Conservation (phyloP, 2,888 invertebrate genomes). For the Zaprionus bogoriensis region DNA sequence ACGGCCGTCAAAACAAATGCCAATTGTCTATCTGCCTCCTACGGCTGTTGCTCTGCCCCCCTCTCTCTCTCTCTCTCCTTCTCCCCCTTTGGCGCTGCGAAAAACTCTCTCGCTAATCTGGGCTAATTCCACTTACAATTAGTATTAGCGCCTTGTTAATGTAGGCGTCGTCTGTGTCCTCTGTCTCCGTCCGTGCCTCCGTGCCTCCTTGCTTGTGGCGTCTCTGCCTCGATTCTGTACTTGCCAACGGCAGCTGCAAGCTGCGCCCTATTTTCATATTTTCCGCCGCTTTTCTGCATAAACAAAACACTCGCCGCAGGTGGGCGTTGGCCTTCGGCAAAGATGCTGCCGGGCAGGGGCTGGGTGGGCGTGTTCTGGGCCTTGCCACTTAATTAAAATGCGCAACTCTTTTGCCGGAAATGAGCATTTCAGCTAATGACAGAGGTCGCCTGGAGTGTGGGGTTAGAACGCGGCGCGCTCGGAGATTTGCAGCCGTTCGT, state of each 20-base stretch:
- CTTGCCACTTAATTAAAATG: conserved; percentile 70
- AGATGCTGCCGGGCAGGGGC: background rate
- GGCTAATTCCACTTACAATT: conserved; percentile 76
- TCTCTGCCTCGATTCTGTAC: background rate
- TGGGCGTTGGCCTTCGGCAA: conserved; percentile 28
- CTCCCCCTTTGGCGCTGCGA: conserved; percentile 19
- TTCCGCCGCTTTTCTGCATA: conserved; percentile 54
- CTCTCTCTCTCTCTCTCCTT: background rate
- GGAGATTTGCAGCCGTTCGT: conserved; percentile 41
- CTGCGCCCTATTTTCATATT: conserved; percentile 66
- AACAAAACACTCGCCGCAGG: conserved; percentile 64
- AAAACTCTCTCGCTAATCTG: conserved; percentile 63
- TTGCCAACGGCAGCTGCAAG: conserved; percentile 39
- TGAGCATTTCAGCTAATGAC: conserved; percentile 74
- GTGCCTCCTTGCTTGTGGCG: too few species aligned
- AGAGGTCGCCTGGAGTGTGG: conserved; percentile 31
- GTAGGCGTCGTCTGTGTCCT: conserved; percentile 27
- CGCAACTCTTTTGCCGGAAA: conserved; percentile 75
- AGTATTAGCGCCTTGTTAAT: conserved; percentile 71
- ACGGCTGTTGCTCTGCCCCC: conserved; percentile 1
- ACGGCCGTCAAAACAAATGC: conserved; percentile 47
- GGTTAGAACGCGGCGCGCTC: background rate
- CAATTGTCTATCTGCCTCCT: conserved; percentile 33
- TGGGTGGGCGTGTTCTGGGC: conserved; percentile 11
- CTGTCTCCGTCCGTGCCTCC: background rate